Base-by-base conservation (phyloP, 2,888 invertebrate species). In the Athalia circularis region DNA sequence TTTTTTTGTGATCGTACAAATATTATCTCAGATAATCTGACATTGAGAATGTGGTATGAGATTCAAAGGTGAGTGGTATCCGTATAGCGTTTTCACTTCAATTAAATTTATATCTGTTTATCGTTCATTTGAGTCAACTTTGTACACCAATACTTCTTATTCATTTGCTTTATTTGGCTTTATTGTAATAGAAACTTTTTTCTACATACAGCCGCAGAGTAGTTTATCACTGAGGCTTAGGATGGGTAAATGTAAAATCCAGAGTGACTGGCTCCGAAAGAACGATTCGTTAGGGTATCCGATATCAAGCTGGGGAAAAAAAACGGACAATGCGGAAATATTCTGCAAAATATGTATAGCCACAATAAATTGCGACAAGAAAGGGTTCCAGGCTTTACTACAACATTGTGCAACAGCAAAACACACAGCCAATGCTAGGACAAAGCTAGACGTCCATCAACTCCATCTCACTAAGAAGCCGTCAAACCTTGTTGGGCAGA, bases 41-140 rank as follows among this genome's bases (percentile, higher is more conserved):
- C 48, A 65, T 65, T 48, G 15, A 67, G 67, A 50, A 67, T 67
- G 48, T 67, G 13, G 67, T 50, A 67, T 50, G 29, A 67, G 15
- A 50, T 67, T 67, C 48, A 50, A 67, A 67, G 67, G 67, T 67
- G n/a, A 67, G 67, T 67, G 67, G 67, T 67, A 67, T 50, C 50
- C 29, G 50, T 65, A 50, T 48, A 67, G 50, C 50, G 15, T 67
- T 50, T 67, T 50, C 5, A 50, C 13, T 48, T 67, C 48, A 67
- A 50, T 67, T 65, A n/a, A n/a, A n/a, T n/a, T n/a, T 50, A 50
- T 67, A 67, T 67, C 15, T 67, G 50, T 67, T 67, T 13, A 67
- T 67, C 50, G 15, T 15, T 67, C 15, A 67, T 67, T 50, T 67
- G 48, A 50, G 15, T 50, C 8, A 50, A 67, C 61, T n/a, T n/a